These are phyloP conservation scores for Tachysurus fulvidraco DNA, from an alignment of 2,113 vertebrate species.

Conservation along the genomic window DNA sequence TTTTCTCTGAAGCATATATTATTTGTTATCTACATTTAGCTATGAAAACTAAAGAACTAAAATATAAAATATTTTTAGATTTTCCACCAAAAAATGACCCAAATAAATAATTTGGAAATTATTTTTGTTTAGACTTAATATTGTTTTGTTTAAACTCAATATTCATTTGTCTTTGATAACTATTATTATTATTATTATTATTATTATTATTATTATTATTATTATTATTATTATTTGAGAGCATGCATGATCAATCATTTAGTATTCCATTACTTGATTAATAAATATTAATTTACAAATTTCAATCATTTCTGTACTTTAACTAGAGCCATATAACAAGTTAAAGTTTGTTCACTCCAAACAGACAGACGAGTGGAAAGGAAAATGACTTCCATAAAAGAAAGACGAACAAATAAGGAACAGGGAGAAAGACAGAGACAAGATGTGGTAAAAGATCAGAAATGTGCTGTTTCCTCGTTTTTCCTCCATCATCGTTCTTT, in stretches of 20 bases:
- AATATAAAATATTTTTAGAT: not conserved
- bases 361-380: not conserved
- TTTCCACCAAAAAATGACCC: too few species aligned
- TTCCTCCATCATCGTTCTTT: slow-evolving; percentile 74
- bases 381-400: not conserved
- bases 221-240: not conserved
- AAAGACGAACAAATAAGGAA: slow-evolving; percentile 57
- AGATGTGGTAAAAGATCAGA: slow-evolving; percentile 55
- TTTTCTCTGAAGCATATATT: not conserved
- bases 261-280: not conserved
- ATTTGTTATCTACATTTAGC: not conserved
- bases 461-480: slow-evolving; percentile 67
- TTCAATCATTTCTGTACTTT: not conserved
- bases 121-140: not conserved
- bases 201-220: not conserved
- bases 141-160: not conserved
- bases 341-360: not conserved
- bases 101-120: not conserved
- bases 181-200: not conserved
- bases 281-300: not conserved
- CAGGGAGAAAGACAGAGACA: slow-evolving; percentile 58
- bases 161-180: not conserved
- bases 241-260: not conserved
- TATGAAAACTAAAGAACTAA: not conserved
- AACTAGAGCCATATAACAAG: not conserved